These are phyloP conservation scores for Scaptomyza reducta DNA, from an alignment of 2,888 invertebrate species.

Conservation along the genomic window DNA sequence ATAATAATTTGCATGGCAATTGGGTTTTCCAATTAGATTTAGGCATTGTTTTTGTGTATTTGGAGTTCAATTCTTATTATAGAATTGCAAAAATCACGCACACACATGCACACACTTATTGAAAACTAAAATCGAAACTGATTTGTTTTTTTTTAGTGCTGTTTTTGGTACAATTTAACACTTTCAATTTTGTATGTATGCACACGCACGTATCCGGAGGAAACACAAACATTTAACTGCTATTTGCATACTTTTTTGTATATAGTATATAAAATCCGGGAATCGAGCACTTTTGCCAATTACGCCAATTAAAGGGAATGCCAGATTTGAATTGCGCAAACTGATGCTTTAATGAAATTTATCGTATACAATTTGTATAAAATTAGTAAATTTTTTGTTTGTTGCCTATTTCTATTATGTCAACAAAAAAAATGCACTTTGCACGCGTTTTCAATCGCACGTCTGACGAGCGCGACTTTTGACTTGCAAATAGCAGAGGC, in stretches of 20 bases:
- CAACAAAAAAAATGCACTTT: constrained; percentile 46
- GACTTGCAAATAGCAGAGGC: constrained; percentile 67
- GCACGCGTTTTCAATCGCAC: constrained; percentile 38
- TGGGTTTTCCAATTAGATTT: constrained; percentile 37
- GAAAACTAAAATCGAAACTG: no score
- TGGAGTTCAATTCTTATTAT: constrained; percentile 1
- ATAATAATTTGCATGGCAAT: constrained; percentile 58
- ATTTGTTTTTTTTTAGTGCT: constrained; percentile 3
- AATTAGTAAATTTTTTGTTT: constrained; percentile 14
- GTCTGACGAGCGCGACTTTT: constrained; percentile 61
- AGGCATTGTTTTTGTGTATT: constrained; percentile 50
- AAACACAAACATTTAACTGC: constrained; percentile 22
- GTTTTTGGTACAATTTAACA: constrained; percentile 52
- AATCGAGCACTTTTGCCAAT: constrained; percentile 31
- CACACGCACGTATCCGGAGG: constrained; percentile 12
- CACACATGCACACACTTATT: constrained; percentile 1
- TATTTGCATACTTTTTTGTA: constrained; percentile 42
- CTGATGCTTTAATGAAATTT: not conserved
- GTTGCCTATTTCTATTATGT: not conserved
- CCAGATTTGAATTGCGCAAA: not conserved
- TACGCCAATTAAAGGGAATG: constrained; percentile 37
- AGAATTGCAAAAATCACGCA: not conserved
- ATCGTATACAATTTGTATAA: constrained; percentile 8
- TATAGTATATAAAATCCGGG: constrained; percentile 32
- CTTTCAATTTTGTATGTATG: constrained; percentile 46